Conservation (phyloP, 2,113 vertebrate species). For the Genyomyrus donnyi region DNA sequence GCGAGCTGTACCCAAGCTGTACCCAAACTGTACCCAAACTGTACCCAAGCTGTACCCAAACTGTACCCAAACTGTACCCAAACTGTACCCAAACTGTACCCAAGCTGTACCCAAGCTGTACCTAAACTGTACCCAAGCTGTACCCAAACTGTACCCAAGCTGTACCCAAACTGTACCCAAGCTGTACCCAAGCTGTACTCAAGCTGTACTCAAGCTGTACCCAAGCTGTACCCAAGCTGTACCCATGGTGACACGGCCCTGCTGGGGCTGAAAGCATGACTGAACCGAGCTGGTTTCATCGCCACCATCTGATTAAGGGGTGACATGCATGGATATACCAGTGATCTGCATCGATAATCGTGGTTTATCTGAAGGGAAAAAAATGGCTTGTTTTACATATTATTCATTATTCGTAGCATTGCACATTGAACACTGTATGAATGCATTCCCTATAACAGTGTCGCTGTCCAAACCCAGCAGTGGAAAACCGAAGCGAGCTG, state of each 20-base stretch:
- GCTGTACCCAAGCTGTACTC: background rate
- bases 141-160: background rate
- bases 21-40: background rate
- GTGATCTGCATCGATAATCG: background rate
- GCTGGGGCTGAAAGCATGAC: background rate
- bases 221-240: background rate
- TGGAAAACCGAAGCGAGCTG: background rate
- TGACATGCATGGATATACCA: background rate
- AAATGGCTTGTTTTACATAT: no score
- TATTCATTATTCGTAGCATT: no score
- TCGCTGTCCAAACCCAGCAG: background rate
- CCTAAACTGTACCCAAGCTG: no score
- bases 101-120: background rate
- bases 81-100: background rate
- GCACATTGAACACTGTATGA: background rate
- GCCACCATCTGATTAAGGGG: background rate
- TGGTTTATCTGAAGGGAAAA: no score
- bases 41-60: no score
- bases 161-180: no score
- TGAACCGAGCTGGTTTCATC: background rate
- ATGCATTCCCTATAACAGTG: background rate
- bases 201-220: background rate
- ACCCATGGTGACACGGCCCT: background rate
- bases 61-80: background rate
- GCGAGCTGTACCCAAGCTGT: background rate